Evolutionary conservation across 2,888 invertebrate species (phyloP).

Genomic region (Pachliopta kotzebuea): DNA sequence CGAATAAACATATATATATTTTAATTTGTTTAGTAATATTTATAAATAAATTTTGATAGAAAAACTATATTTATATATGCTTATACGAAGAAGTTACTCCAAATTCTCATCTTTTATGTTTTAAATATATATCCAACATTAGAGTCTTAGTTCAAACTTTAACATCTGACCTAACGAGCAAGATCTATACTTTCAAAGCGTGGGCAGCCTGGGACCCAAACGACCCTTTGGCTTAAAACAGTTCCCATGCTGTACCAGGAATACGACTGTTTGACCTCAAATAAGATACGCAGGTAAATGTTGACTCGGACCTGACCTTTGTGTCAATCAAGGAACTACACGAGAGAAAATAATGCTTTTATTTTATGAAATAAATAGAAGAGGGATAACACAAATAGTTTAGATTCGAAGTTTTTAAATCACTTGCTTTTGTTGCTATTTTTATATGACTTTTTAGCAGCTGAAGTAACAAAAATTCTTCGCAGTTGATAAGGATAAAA

Average conservation of each 20-base stretch:
- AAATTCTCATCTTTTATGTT: background rate
- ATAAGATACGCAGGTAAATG: conserved; percentile 19
- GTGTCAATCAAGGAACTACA: conserved; percentile 23
- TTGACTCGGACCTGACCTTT: conserved; percentile 19
- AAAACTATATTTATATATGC: background rate
- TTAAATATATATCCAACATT: background rate
- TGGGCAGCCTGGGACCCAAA: conserved; percentile 22
- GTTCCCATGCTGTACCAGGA: conserved; percentile 24
- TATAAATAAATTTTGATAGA: background rate
- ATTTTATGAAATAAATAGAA: background rate
- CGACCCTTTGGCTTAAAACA: conserved; percentile 17
- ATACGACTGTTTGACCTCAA: conserved; percentile 28
- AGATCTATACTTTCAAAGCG: conserved; percentile 17
- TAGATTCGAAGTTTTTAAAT: no score
- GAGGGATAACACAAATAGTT: no score
- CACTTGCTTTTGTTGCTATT: no score
- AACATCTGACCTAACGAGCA: conserved; percentile 13
- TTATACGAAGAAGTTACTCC: background rate
- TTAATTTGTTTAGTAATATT: background rate
- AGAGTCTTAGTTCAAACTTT: background rate
- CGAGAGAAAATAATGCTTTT: background rate
- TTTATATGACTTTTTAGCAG: no score
- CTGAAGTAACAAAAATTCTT: no score
- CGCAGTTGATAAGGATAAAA: no score
- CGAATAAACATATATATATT: background rate